Base-by-base conservation (phyloP, 2,113 vertebrate genomes). In the Cardinalis cardinalis region DNA sequence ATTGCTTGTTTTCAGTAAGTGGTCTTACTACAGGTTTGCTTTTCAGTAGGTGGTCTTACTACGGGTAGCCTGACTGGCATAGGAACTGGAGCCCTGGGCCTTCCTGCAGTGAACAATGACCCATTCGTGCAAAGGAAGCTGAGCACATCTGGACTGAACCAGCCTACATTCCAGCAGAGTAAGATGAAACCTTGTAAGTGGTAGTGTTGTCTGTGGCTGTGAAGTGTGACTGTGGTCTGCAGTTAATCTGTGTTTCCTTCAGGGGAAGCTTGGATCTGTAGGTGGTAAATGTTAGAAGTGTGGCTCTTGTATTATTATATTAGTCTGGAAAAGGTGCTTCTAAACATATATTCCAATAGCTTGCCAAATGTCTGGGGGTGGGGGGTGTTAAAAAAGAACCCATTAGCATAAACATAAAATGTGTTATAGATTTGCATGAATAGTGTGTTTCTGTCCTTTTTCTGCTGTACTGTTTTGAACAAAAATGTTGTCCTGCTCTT, bases 101-200 rank as follows among this genome's bases (percentile, higher is more conserved):
- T 99, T 97, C 98, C 98, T 84, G 96, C 98, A 0, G 99, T 99
- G 63, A 99, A 97, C 96, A 99, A 97, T 0, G 99, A 99, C 78
- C 99, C 99, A 4, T 99, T 99, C 93, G 98, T 98, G 92, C 98
- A 98, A 96, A 98, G 99, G 96, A 99, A 99, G 98, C 98, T 99
- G 98, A 99, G 99, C 98, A 99, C 99, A 91, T 99, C 99, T 87
- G 99, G 99, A 97, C 95, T 99, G 97, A 99, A 98, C 97, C 99
- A 99, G 65, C 98, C 99, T 59, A 99, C 99, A 97, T 99, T 99
- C 98, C 99, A 99, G 98, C 99, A 99, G 98, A 99, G 99, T 99
- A 99, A 99, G 99, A 99, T 99, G 97, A 99, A 98, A 98, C 98
- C 98, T 98, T 98, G 98, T 98, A 98, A 98, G 98, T 99, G 98